Base-by-base conservation (phyloP, 2,113 vertebrate genomes). In the Natator depressus region DNA sequence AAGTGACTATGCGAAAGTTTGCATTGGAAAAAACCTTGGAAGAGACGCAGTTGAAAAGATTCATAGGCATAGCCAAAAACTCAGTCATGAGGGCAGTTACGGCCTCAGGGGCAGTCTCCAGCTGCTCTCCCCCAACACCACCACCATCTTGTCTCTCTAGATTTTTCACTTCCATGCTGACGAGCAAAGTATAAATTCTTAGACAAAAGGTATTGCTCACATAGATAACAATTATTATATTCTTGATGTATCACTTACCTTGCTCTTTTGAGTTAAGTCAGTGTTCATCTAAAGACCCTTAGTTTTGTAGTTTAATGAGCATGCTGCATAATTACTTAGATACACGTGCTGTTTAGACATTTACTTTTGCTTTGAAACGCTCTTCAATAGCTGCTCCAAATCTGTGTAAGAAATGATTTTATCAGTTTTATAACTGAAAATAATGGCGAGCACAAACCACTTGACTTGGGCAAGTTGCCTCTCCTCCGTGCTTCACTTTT, bases 391-490 rank as follows among this genome's bases (percentile, higher is more conserved):
- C 82, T 94, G 84, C 90, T 95, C 49, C 90, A 93, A 51, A 94
- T 88, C 75, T 76, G 51, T 85, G 31, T 85, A 96, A 93, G 72
- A 91, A 92, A 59, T 93, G 17, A 88, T 94, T 95, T 94, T 94
- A 93, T 91, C 87, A 91, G 83, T 84, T 90, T 89, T 89, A 87
- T 91, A 89, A 85, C 65, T 29, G 6, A 46, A 94, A 94, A 93
- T 92, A 95, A 82, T 57, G 76, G 91, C 92, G 82, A 89, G 59
- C 29, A 82, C 78, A 85, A 80, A 90, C 12, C 80, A 90, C n/a
- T 55, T 72, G 78, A 89, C 89, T 94, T 75, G 53, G 47, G 50
- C 54, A 95, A 85, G 46, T 29, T 8, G 4, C 24, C 94, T 89
- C 83, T 81, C 80, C 49, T 94, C 84, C 80, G 20, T 83, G 42